phyloP scores from a whole-genome alignment of 2,113 vertebrate genomes.

The Podiceps cristatus region DNA sequence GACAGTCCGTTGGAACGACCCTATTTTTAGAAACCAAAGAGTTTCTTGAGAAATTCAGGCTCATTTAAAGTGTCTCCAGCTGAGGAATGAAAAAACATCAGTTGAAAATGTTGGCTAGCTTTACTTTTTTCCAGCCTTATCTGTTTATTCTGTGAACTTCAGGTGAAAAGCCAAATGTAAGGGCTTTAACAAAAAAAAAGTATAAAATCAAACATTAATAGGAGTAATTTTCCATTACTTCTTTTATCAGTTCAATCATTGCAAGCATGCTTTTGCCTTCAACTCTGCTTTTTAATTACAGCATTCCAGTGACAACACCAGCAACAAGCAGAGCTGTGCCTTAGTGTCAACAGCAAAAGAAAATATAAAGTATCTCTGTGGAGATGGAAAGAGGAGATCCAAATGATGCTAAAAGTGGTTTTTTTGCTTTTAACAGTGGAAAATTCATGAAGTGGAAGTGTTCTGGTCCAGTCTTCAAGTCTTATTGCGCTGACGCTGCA shows the following conservation, averaged over 20 bases:
- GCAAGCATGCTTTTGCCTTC: not conserved
- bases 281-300: not conserved
- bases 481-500: not conserved
- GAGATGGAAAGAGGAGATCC: not conserved
- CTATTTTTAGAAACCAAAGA: conserved; percentile 15
- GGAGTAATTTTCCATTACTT: not conserved
- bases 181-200: not conserved
- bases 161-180: not conserved
- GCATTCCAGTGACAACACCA: not conserved
- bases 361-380: not conserved
- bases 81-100: not conserved
- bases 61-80: not conserved
- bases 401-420: not conserved
- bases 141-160: not conserved
- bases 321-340: not conserved
- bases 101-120: not conserved
- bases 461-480: not conserved
- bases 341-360: not conserved
- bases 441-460: not conserved
- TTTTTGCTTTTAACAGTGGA: not conserved
- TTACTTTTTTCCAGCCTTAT: not conserved
- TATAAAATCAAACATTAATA: not conserved
- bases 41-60: conserved; percentile 11
- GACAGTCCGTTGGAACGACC: not conserved
- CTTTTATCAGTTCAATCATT: not conserved